phyloP scores from a whole-genome alignment of 37 sponge, comb jelly and placozoan species.

The Aplysina aerophoba region DNA sequence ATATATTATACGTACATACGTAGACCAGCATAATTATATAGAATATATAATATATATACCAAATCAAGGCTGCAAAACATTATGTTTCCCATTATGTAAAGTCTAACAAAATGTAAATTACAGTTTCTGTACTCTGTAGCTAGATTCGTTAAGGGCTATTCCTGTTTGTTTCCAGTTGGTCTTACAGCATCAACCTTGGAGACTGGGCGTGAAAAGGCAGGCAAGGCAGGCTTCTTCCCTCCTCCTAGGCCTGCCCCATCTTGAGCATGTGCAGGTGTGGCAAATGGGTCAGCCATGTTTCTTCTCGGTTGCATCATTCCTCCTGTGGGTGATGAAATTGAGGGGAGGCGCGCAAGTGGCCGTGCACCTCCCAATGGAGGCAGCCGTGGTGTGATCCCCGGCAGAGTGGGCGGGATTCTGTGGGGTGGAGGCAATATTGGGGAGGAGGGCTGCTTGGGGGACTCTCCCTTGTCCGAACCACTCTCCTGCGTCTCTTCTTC shows the following conservation, averaged over 20 bases:
- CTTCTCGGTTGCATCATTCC: conserved; percentile 44
- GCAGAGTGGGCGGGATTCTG: neutral
- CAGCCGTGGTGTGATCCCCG: conserved; percentile 1
- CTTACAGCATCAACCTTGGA: conserved; percentile 19
- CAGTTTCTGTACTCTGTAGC: no score
- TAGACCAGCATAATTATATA: no score
- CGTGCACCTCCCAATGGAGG: neutral
- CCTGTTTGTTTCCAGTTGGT: neutral
- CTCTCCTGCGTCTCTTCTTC: conserved; percentile 47
- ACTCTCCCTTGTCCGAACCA: conserved; percentile 27
- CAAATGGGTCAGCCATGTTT: conserved; percentile 44
- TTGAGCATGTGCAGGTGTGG: neutral
- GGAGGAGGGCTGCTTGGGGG: conserved; percentile 13
- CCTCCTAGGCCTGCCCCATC: neutral
- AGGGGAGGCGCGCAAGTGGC: neutral
- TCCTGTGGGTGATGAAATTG: neutral
- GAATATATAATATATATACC: no score
- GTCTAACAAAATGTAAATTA: no score
- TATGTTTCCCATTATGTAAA: no score
- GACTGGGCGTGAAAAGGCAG: neutral
- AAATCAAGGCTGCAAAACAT: neutral
- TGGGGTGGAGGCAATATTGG: neutral
- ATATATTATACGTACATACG: no score
- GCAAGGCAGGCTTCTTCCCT: neutral
- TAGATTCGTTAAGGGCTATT: neutral